Base-by-base conservation (phyloP, 2,888 invertebrate genomes). In the Dryobotodes eremita region DNA sequence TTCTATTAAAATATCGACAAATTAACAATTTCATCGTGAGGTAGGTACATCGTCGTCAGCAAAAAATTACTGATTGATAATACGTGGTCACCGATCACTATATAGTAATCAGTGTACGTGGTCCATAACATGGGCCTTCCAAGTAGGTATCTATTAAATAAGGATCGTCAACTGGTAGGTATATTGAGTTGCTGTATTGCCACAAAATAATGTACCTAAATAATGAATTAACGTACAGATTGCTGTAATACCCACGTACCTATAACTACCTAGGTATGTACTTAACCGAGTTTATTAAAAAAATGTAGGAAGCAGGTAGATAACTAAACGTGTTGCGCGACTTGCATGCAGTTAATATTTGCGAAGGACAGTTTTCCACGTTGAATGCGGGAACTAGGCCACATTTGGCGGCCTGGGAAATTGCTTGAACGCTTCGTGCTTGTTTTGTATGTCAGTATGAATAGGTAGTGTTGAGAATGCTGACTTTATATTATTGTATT, bases 341-440 rank as follows among this genome's bases (percentile, higher is more conserved):
- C 79, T 13, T 73, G 72, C 83, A 83, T 61, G 53, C 73, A 65
- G 72, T 79, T 84, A 81, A 71, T 69, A 82, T 84, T 85, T 75
- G 75, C 64, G 79, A 82, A 82, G 86, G 86, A 88, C 87, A 79
- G 82, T 75, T 81, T 84, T 83, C 81, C 72, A 82, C 71, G 78
- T 80, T 80, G 75, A 80, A 82, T 84, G 78, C 84, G 89, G 89
- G 88, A 88, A 88, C 86, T 88, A 86, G 88, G 89, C 65, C 88
- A 88, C 77, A 79, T 80, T 85, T 76, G 55, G 76, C 71, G 69
- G 84, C 77, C 80, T 88, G 88, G 68, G 88, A 88, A 83, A 79
- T 76, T 72, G 69, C 75, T 70, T 64, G 50, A 79, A 59, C 77
- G 75, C 64, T 77, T 83, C 82, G 74, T 74, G 50, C 20, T 82